Percentiles rank a stretch among this genome's conserved stretches.
phyloP scores from a whole-genome alignment of 1,140 invertebrate species.

The Euborellia annulipes region DNA sequence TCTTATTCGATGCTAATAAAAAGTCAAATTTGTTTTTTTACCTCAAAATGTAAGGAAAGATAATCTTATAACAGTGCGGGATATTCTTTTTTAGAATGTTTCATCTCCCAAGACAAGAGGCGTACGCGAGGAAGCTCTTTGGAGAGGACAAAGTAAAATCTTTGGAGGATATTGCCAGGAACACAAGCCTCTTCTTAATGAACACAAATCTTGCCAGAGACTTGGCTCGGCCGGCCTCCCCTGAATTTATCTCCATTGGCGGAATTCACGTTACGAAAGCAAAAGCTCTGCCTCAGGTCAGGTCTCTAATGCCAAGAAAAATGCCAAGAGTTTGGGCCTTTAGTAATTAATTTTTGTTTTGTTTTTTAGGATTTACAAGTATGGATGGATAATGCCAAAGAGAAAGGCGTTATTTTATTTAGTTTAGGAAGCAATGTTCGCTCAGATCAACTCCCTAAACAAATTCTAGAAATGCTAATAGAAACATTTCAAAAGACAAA shows the following conservation, averaged over 20 bases:
- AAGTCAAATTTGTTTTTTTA: no score
- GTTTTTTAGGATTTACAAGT: background rate
- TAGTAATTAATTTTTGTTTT: no score
- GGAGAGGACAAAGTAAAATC: no score
- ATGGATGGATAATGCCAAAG: background rate
- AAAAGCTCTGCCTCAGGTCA: conserved; percentile 17
- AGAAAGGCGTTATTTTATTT: conserved; percentile 12
- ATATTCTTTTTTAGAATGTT: no score
- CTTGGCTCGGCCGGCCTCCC: conserved; percentile 26
- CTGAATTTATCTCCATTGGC: conserved; percentile 35
- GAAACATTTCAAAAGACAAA: conserved; percentile 7
- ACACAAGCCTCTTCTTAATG: conserved; percentile 23
- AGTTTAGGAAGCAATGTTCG: conserved; percentile 8
- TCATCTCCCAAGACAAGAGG: no score
- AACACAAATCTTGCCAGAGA: conserved; percentile 30
- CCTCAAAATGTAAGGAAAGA: no score
- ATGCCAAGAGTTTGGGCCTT: no score
- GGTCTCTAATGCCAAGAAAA: no score
- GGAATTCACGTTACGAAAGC: conserved; percentile 30
- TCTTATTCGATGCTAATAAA: no score
- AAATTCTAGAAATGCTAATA: conserved; percentile 5
- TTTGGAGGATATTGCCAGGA: no score
- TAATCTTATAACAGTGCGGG: no score
- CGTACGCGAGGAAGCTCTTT: no score
- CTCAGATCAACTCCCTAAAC: conserved; percentile 2